These are phyloP conservation scores for Triplophysa tibetana DNA, from an alignment of 2,113 vertebrate genomes.

Conservation along the genomic window DNA sequence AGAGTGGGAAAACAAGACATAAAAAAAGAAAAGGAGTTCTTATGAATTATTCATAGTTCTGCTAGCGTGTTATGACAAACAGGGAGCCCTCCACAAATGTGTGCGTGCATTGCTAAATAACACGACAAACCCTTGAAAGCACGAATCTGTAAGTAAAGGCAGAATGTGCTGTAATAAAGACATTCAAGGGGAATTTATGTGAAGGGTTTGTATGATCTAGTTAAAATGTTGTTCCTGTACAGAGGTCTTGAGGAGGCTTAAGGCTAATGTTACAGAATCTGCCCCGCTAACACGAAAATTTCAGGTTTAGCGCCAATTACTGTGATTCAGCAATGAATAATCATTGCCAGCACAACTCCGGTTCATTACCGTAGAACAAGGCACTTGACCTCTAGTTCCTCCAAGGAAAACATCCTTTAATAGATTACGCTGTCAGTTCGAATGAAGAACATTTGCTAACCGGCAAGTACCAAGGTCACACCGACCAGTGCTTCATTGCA, in stretches of 20 bases:
- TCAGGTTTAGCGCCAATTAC: not conserved
- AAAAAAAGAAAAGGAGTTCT: not conserved
- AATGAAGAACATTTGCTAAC: not conserved
- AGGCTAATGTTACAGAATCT: not conserved
- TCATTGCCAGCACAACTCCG: not conserved
- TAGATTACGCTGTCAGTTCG: constrained; percentile 5
- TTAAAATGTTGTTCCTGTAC: not conserved
- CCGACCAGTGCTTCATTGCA: not conserved
- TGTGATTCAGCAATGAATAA: not conserved
- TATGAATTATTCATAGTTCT: constrained; percentile 19
- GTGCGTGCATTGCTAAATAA: not conserved
- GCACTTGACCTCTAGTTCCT: constrained; percentile 3
- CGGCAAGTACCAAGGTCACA: not conserved
- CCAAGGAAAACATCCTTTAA: constrained; percentile 9
- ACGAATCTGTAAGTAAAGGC: not conserved
- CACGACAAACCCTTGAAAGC: not conserved
- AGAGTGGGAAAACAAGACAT: not conserved
- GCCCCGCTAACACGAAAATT: not conserved
- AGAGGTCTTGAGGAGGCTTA: constrained; percentile 4
- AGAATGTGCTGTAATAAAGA: not conserved
- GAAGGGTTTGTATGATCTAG: not conserved
- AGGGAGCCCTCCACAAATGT: not conserved
- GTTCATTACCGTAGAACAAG: constrained; percentile 6
- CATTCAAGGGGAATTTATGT: not conserved
- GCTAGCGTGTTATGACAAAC: not conserved